Percentiles rank a stretch among this genome's conserved stretches.
Conservation (phyloP, 1,140 invertebrate species). For the Lepidurus packardi region DNA sequence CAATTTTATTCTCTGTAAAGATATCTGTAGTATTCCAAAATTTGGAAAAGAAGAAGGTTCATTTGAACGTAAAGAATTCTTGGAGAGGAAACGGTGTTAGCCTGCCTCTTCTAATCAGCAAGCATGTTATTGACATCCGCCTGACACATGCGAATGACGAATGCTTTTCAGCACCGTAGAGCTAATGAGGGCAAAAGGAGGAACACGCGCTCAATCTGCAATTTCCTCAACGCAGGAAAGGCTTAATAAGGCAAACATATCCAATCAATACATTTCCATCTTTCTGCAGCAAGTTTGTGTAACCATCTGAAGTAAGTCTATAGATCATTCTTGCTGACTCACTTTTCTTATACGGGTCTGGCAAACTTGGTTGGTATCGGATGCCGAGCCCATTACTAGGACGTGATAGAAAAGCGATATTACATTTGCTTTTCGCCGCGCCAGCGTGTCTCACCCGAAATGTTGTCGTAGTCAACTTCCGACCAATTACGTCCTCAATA, state of each 20-base stretch:
- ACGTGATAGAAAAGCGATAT: constrained; percentile 3
- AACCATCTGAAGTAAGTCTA: not conserved
- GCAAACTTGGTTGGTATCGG: not conserved
- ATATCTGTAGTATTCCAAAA: too few species aligned
- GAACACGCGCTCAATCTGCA: not conserved
- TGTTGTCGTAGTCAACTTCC: not conserved
- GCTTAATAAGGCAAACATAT: not conserved
- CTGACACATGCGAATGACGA: not conserved
- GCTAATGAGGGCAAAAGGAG: not conserved
- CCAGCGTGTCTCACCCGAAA: constrained; percentile 1
- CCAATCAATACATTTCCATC: constrained; percentile 6
- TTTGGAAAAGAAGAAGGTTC: too few species aligned
- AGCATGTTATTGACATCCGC: not conserved
- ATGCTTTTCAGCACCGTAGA: not conserved
- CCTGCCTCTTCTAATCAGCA: not conserved
- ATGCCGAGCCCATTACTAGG: not conserved
- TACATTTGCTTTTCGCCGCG: not conserved
- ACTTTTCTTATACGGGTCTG: not conserved
- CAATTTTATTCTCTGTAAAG: too few species aligned
- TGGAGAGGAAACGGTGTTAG: too few species aligned
- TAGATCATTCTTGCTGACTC: constrained; percentile 3
- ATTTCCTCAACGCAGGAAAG: not conserved
- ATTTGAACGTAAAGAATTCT: too few species aligned
- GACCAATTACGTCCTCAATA: constrained; percentile 10
- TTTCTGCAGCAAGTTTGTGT: not conserved